Percentiles rank a stretch among this genome's conserved stretches.
Evolutionary conservation across 1,140 invertebrate genomes (phyloP).

Genomic region (Drosophila seguyi): DNA sequence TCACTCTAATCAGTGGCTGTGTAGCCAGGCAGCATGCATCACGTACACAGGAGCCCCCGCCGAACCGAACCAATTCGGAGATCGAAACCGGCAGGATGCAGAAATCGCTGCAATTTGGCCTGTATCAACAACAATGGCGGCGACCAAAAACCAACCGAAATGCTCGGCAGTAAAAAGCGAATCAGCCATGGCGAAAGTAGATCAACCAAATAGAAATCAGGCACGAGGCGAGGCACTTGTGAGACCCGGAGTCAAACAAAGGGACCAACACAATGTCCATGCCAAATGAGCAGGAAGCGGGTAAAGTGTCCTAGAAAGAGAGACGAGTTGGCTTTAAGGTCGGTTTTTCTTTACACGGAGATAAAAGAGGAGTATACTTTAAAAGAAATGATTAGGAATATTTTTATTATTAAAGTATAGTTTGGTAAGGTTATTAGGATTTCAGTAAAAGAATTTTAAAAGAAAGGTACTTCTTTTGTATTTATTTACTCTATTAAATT

Average conservation of each 20-base stretch:
- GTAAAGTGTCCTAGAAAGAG: conserved; percentile 5
- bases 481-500: too few relatives aligned
- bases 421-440: neutral
- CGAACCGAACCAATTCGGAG: conserved; percentile 1
- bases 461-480: neutral
- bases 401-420: neutral
- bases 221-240: conserved; percentile 39
- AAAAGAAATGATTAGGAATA: neutral
- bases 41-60: conserved; percentile 28
- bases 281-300: conserved; percentile 53
- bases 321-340: conserved; percentile 9
- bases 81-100: conserved; percentile 36
- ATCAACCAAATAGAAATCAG: conserved; percentile 68
- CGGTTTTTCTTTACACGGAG: neutral
- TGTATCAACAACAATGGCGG: conserved; percentile 58
- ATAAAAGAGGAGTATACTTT: neutral
- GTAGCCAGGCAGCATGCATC: conserved; percentile 19
- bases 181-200: conserved; percentile 50
- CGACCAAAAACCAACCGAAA: conserved; percentile 59
- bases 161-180: conserved; percentile 62
- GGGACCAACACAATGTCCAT: conserved; percentile 58
- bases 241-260: conserved; percentile 51
- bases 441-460: neutral
- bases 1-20: conserved; percentile 57
- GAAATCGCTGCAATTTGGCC: conserved; percentile 69